Percentiles rank a stretch among this genome's conserved stretches.
phyloP scores from a whole-genome alignment of 2,113 vertebrate genomes.

The Colaptes auratus region DNA sequence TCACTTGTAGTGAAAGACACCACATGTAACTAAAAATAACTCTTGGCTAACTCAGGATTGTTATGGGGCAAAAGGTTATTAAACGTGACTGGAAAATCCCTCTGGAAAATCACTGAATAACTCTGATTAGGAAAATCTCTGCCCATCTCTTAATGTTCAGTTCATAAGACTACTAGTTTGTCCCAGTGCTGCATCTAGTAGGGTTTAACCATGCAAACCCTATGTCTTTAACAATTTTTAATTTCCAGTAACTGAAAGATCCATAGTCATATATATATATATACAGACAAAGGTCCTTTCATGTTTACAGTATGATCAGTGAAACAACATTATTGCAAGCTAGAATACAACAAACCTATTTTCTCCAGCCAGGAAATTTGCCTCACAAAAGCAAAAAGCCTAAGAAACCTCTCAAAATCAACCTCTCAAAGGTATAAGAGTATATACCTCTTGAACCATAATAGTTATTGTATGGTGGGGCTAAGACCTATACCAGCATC shows the following conservation, averaged over 20 bases:
- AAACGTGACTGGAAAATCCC: neutral
- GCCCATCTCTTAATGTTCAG: neutral
- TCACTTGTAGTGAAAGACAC: slow-evolving; percentile 30
- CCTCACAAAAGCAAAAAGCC: neutral
- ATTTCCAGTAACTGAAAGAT: neutral
- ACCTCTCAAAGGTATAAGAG: neutral
- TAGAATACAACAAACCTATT: neutral
- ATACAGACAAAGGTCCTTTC: neutral
- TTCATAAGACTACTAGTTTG: neutral
- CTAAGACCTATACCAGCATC: neutral
- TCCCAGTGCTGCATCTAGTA: neutral
- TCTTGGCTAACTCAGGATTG: neutral
- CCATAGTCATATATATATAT: neutral
- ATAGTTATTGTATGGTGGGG: accelerated
- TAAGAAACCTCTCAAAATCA: neutral
- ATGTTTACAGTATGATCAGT: neutral
- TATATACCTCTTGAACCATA: neutral
- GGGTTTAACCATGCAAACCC: neutral
- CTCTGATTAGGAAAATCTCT: neutral
- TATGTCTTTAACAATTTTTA: neutral
- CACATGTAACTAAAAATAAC: neutral
- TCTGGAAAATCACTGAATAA: neutral
- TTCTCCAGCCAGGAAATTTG: neutral
- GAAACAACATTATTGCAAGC: neutral
- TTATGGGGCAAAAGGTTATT: slow-evolving; percentile 29